Evolutionary conservation across 2,113 vertebrate genomes (phyloP).

Genomic region (Crotalus helleri): DNA sequence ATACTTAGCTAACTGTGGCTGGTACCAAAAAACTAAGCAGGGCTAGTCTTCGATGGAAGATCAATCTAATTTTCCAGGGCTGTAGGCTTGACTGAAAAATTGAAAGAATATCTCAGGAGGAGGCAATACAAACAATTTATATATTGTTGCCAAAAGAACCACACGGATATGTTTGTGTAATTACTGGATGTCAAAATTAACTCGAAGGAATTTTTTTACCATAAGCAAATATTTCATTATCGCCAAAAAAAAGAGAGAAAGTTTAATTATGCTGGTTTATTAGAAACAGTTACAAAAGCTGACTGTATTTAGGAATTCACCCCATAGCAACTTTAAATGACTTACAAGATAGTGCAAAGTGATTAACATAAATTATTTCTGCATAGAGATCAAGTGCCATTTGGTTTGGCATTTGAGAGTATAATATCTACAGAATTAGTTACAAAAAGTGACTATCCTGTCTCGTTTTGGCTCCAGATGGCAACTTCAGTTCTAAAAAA

Average conservation of each 20-base stretch:
- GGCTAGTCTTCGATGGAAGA: neutral
- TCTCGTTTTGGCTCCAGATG: constrained; percentile 28
- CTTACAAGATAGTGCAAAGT: constrained; percentile 59
- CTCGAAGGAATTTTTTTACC: neutral
- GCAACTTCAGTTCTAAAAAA: constrained; percentile 15
- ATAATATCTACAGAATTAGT: neutral
- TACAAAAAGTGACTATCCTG: constrained; percentile 13
- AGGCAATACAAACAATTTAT: neutral
- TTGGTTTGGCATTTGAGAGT: constrained; percentile 39
- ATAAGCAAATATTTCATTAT: neutral
- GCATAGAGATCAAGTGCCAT: constrained; percentile 19
- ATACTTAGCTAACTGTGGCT: neutral
- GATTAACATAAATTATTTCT: constrained; percentile 60
- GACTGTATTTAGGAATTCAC: constrained; percentile 33
- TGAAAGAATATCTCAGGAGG: neutral
- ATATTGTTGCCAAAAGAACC: neutral
- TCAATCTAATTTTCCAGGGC: neutral
- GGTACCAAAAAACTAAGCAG: neutral
- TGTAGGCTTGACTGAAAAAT: neutral
- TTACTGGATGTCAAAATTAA: neutral
- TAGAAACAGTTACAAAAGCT: constrained; percentile 65
- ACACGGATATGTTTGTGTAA: neutral
- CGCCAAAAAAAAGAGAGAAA: neutral
- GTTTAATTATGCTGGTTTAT: constrained; percentile 56
- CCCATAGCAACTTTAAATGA: constrained; percentile 27